These are phyloP conservation scores for Hemichromis elongatus DNA, from an alignment of 2,113 vertebrate genomes.

Conservation along the genomic window DNA sequence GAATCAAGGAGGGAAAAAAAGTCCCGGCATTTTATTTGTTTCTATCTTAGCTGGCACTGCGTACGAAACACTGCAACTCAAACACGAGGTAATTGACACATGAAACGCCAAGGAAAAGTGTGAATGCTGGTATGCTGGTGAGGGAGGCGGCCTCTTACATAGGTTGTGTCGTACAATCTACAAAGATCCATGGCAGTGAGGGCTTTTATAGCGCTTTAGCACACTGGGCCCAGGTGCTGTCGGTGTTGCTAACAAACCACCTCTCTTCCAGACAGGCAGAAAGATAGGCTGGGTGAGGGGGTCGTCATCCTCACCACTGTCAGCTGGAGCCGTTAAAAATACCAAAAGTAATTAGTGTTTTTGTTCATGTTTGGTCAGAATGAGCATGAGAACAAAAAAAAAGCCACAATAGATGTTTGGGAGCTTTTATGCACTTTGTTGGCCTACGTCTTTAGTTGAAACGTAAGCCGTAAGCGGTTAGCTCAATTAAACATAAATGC, in stretches of 20 bases:
- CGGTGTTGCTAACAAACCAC: rapidly evolving
- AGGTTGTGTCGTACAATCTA: rapidly evolving
- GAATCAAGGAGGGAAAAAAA: not conserved
- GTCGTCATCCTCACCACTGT: not conserved
- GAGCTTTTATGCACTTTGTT: not conserved
- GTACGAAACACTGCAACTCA: not conserved
- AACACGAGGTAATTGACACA: not conserved
- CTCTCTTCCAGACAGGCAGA: not conserved
- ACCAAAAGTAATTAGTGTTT: not conserved
- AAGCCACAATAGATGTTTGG: not conserved
- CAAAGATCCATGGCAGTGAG: not conserved
- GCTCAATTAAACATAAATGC: not conserved
- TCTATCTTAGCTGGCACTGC: not conserved
- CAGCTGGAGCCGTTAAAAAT: not conserved
- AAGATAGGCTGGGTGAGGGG: rapidly evolving
- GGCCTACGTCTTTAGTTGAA: not conserved
- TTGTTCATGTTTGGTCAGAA: not conserved
- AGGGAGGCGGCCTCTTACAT: rapidly evolving
- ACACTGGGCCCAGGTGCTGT: not conserved
- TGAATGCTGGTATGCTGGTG: not conserved
- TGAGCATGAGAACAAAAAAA: not conserved
- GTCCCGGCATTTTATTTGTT: not conserved
- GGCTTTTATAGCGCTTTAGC: not conserved
- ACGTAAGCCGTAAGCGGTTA: not conserved
- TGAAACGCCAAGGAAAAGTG: not conserved